Conservation (phyloP, 2,113 vertebrate genomes). For the Callaeas wilsoni region DNA sequence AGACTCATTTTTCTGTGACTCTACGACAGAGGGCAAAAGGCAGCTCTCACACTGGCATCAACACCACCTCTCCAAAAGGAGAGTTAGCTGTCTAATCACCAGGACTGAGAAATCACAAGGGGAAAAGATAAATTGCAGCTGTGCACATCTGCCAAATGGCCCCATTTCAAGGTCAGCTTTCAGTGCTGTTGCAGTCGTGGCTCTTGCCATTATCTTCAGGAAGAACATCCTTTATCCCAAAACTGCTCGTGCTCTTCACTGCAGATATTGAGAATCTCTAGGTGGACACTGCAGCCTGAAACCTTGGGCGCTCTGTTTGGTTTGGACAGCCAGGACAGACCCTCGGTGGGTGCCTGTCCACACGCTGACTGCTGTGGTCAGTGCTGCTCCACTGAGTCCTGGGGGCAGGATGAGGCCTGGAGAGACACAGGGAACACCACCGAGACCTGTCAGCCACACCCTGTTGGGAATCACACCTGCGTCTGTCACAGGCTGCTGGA, state of each 20-base stretch:
- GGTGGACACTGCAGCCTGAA: not conserved
- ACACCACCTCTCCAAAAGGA: not conserved
- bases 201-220: not conserved
- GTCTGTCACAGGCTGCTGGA: not conserved
- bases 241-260: not conserved
- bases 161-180: conserved; percentile 14
- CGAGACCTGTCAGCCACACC: not conserved
- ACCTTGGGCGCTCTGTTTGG: not conserved
- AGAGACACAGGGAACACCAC: not conserved
- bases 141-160: not conserved
- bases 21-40: not conserved
- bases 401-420: not conserved
- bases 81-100: not conserved
- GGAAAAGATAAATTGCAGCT: not conserved
- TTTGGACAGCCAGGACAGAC: not conserved
- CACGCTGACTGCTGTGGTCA: not conserved
- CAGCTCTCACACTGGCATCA: not conserved
- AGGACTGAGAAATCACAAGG: conserved; percentile 1
- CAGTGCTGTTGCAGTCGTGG: not conserved
- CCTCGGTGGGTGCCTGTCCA: not conserved
- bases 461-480: not conserved
- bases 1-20: not conserved
- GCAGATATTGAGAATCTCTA: not conserved
- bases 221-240: not conserved
- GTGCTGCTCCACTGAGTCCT: not conserved